Base-by-base conservation (phyloP, 1,140 invertebrate genomes). In the Pantala flavescens region DNA sequence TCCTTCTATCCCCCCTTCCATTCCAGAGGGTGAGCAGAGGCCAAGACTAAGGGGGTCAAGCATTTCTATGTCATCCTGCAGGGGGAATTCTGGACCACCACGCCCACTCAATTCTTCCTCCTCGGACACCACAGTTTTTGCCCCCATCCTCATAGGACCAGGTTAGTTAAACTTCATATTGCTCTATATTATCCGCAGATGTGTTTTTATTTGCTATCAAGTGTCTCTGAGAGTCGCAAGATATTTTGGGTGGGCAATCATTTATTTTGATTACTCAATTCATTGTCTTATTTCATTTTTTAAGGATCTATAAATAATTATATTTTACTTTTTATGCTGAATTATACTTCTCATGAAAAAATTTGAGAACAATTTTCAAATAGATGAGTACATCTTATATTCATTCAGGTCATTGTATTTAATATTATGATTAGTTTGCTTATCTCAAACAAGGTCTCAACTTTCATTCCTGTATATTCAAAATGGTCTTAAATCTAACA, bases 111-210 rank as follows among this genome's bases (percentile, higher is more conserved):
- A 75, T 43, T 71, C 73, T 71, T 76, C 71, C 7, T 77, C 77
- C 63, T 80, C 79, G 36, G 81, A 84, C 75, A 81, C 82, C 75
- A 82, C 81, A 74, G 82, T 86, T 7, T 87, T 87, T 81, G 84
- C 83, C 71, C 81, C 80, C 42, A 83, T 86, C n/a, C 78, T 86
- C 16, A 83, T 86, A 74, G 80, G 81, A 55, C 78, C 78, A 75
- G 78, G 78, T 82, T 78, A 79, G 70, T 73, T 23, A n/a, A n/a
- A n/a, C n/a, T 19, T 36, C 23, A 19, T 9, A 36, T 36, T 2
- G 28, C 28, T 36, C n/a, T n/a, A n/a, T n/a, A n/a, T n/a, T n/a
- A 36, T 5, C 3, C 9, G 28, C 9, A 36, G 28, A 9, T 36
- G 28, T 36, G 28, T 36, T 0, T 76, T 63, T 63, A 43, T 5